Evolutionary conservation across 2,113 vertebrate genomes (phyloP), one percentile per base, ranked within the genome.

Genomic region (Oplegnathus fasciatus): DNA sequence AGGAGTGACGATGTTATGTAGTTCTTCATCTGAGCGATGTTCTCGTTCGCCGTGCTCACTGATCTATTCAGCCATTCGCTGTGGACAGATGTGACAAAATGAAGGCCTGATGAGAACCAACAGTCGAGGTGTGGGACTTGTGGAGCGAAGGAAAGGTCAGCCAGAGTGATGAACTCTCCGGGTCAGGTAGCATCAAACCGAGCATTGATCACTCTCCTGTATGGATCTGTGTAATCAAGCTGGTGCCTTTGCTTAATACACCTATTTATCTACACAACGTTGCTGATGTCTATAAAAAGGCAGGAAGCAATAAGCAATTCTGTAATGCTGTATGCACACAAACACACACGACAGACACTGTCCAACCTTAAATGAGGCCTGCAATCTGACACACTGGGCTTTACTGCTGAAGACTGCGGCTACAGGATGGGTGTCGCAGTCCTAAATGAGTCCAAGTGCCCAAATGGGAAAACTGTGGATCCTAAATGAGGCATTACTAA

Each of bases 211-310:
- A 94, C 72, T 87, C 80, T 48, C 17, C 78, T 48, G 80, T 78
- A 94, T 80, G 72, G 89, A 91, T 89, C 57, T 65, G 57, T 92
- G 83, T 90, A 89, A 94, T 94, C 95, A 95, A 93, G 80, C 93
- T 26, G 17, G 60, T 83, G 85, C 42, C 87, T 61, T 66, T 92
- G 67, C 42, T 89, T 94, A 93, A 87, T 83, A 86, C 74, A 75
- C 85, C 69, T 62, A 71, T 95, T 94, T 92, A 84, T 93, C 88
- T 82, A 67, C 69, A 72, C 87, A 85, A 69, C 34, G 2, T 5
- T 44, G 62, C 60, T 85, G 86, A 75, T 72, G 67, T 80, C 77
- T 64, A 66, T 22, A 65, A 90, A 82, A 66, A 73, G 40, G n/a
- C 52, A 57, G 1, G 60, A 73, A 75, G 66, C 46, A 62, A 68